phyloP scores from a whole-genome alignment of 92 coral and sea anemone genomes.

The Porites cylindrica region DNA sequence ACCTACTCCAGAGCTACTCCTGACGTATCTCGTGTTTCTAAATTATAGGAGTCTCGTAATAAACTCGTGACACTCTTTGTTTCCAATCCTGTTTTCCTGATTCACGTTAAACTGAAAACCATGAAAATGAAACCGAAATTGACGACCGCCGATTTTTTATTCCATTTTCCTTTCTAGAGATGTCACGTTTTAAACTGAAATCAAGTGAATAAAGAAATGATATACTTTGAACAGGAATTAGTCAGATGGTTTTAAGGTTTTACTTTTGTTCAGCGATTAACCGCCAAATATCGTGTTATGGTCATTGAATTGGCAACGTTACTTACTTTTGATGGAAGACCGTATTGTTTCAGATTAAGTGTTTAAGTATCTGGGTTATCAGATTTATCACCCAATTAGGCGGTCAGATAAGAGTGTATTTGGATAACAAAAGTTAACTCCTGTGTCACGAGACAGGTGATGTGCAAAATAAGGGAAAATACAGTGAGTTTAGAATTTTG shows the following conservation, averaged over 20 bases:
- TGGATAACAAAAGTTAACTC: not conserved
- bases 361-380: slow-evolving; percentile 2
- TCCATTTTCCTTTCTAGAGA: not conserved
- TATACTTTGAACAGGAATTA: not conserved
- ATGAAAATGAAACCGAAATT: not conserved
- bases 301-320: not conserved
- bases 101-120: not conserved
- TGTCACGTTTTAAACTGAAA: not conserved
- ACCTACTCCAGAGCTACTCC: not conserved
- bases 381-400: slow-evolving; percentile 24
- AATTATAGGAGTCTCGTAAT: not conserved
- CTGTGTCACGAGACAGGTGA: not conserved
- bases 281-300: not conserved
- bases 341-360: slow-evolving; percentile 4
- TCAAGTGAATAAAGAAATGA: not conserved
- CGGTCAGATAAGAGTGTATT: not conserved
- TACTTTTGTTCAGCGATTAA: not conserved
- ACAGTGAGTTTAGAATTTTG: not conserved
- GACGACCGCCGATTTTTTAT: not conserved
- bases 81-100: not conserved
- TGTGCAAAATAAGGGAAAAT: not conserved
- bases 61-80: not conserved
- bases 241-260: not conserved
- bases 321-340: too few relatives aligned
- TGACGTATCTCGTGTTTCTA: slow-evolving; percentile 15